Conservation (phyloP, 37 sponge, comb jelly and placozoan genomes). For the Corticium candelabrum region DNA sequence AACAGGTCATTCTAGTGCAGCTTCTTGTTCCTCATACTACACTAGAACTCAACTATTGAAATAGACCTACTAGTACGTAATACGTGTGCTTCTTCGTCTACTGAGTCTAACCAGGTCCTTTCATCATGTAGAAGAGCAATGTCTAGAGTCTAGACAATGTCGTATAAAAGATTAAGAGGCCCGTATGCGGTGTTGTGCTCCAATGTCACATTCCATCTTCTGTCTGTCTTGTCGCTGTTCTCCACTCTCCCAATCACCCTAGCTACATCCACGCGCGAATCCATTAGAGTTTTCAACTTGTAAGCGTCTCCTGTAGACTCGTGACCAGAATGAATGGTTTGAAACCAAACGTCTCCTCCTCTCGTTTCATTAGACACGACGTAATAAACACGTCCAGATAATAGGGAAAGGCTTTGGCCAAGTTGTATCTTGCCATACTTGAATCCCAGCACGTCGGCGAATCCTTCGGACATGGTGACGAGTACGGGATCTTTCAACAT, state of each 20-base stretch:
- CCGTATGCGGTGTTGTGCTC: not conserved
- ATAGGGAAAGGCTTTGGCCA: no score
- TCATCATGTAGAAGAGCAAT: no score
- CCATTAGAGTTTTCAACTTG: not conserved
- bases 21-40: no score
- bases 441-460: not conserved
- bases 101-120: no score
- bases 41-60: no score
- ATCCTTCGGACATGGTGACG: not conserved
- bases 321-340: not conserved
- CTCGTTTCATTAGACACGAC: not conserved
- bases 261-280: not conserved
- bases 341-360: not conserved
- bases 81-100: no score
- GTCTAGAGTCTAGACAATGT: no score
- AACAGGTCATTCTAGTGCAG: no score
- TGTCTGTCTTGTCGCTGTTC: not conserved
- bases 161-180: not conserved
- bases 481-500: not conserved
- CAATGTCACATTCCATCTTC: not conserved
- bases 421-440: not conserved
- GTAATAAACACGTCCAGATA: not conserved
- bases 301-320: not conserved
- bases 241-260: not conserved
- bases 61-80: no score